Evolutionary conservation across 2,797 vertebrate species (phyloP).

Genomic region (Chaetodon trifasciatus): DNA sequence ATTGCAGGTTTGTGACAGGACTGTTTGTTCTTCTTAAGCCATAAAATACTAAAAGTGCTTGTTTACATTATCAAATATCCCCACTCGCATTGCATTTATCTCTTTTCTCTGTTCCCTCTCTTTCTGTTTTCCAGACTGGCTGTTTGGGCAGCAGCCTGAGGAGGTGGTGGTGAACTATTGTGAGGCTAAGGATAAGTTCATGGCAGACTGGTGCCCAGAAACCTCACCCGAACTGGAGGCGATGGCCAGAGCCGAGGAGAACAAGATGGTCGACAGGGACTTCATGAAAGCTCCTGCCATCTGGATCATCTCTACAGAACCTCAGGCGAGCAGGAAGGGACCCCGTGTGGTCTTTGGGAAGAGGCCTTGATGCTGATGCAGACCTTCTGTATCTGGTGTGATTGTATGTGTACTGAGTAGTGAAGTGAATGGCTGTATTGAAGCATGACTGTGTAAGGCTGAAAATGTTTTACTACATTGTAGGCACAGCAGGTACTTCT

Average conservation of each 20-base stretch:
- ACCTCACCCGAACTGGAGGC: conserved; percentile 85
- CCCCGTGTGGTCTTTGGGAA: conserved; percentile 80
- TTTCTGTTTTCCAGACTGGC: conserved; percentile 83
- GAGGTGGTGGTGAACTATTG: conserved; percentile 84
- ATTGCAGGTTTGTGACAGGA: conserved; percentile 84
- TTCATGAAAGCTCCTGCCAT: conserved; percentile 75
- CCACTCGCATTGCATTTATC: not conserved
- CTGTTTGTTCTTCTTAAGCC: not conserved
- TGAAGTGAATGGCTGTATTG: conserved; percentile 2
- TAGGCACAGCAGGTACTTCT: not conserved
- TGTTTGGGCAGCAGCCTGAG: conserved; percentile 89
- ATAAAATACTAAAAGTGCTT: not conserved
- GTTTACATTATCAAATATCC: not conserved
- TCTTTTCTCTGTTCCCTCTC: not conserved
- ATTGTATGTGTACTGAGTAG: not conserved
- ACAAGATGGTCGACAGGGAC: conserved; percentile 77
- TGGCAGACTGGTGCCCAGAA: conserved; percentile 83
- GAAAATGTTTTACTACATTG: not conserved
- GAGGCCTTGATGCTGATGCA: conserved; percentile 34
- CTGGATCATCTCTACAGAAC: conserved; percentile 82
- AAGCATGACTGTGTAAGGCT: conserved; percentile 1
- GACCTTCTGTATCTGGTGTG: not conserved
- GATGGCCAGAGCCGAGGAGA: conserved; percentile 83
- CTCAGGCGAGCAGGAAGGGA: conserved; percentile 49
- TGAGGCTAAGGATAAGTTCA: conserved; percentile 85